phyloP scores from a whole-genome alignment of 2,797 vertebrate species.

The Lepilemur septentrionalis region DNA sequence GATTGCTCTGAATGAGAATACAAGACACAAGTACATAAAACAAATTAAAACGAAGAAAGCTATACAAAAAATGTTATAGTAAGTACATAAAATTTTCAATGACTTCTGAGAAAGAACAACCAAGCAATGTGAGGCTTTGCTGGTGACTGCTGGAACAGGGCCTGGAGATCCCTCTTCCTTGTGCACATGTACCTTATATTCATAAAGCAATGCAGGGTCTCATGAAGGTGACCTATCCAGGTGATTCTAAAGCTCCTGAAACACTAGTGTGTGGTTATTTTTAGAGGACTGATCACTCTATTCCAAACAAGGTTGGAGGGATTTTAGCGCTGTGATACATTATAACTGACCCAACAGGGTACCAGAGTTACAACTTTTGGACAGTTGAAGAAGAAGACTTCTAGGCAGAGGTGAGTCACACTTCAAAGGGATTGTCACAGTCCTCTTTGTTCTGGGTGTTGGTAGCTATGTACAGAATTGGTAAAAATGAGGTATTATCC shows the following conservation, averaged over 20 bases:
- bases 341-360: not conserved
- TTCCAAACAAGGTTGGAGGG: not conserved
- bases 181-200: not conserved
- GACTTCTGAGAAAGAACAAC: not conserved
- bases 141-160: not conserved
- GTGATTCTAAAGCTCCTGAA: not conserved
- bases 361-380: not conserved
- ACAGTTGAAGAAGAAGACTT: not conserved
- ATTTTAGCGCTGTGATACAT: not conserved
- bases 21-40: not conserved
- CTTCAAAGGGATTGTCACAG: not conserved
- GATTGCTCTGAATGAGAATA: not conserved
- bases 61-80: not conserved
- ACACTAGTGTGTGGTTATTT: not conserved
- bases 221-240: not conserved
- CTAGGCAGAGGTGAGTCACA: not conserved
- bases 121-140: not conserved
- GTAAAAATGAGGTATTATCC: not conserved
- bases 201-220: not conserved
- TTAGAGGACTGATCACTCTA: not conserved
- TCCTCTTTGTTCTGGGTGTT: not conserved
- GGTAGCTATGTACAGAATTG: not conserved
- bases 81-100: not conserved
- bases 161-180: not conserved
- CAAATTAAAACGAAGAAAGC: not conserved